Base-by-base conservation (phyloP, 1,140 invertebrate genomes). In the Archegozetes longisetosus region DNA sequence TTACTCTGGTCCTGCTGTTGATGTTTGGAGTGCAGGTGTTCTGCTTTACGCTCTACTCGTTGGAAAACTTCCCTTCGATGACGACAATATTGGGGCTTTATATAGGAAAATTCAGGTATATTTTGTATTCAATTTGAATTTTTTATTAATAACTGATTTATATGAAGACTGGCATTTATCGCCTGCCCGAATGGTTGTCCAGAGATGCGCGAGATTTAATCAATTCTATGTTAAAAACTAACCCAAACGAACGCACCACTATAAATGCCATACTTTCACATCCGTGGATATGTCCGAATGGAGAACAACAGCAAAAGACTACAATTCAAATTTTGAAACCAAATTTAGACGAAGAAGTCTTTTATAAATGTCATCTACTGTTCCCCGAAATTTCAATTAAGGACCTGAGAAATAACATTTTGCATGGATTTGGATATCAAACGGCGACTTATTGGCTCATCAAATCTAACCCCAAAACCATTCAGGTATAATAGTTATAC, bases 21-120 rank as follows among this genome's bases (percentile, higher is more conserved):
- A 98, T 75, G 93, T 99, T 13, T 98, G 93, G 93, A 94, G 89
- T 28, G 96, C 92, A 72, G 95, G 95, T 57, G 94, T 99, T 52
- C 98, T 99, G 66, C 78, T 99, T 40, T 99, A 98, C 76, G 95
- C 95, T 50, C 79, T 99, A 62, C 76, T 99, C 54, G 94, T 98
- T 62, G 77, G 78, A 52, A 71, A 67, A 64, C 76, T 99, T 69
- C 96, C 96, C 54, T 99, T 99, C 75, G 95, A 98, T 75, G 95
- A 99, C 73, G 95, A 98, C 77, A 98, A 98, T 75, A 78, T 99
- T 61, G 79, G 93, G 64, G 93, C 98, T 75, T 76, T 99, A 67
- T 77, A 98, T 65, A 94, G 98, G 76, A 98, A 98, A 79, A 95
- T 99, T 3, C 98, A 99, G 84, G 76, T 57, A n/a, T n/a, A n/a